phyloP scores from a whole-genome alignment of 2,888 invertebrate genomes.

The Pediacus dermestoides region DNA sequence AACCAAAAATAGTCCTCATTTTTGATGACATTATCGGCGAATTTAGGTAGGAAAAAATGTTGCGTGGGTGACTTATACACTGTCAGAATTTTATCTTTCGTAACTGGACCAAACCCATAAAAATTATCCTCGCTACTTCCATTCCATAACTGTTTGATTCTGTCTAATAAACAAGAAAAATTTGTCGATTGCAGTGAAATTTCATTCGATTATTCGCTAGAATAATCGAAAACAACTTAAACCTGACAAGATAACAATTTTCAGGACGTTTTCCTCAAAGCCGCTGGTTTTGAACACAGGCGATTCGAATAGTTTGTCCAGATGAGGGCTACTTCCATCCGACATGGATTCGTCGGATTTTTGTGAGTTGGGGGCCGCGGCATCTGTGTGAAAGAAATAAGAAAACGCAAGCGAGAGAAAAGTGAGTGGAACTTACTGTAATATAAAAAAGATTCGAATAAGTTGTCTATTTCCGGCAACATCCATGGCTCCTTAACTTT shows the following conservation, averaged over 20 bases:
- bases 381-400: too few species aligned
- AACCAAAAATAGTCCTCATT: too few species aligned
- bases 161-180: conserved; percentile 25
- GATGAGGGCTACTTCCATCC: too few species aligned
- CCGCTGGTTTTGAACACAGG: conserved; percentile 35
- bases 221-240: conserved; percentile 1
- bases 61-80: conserved; percentile 38
- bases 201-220: background rate
- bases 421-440: conserved; percentile 25
- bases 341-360: too few species aligned
- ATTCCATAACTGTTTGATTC: conserved; percentile 39
- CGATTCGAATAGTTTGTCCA: conserved; percentile 29
- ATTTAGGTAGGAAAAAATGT: conserved; percentile 37
- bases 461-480: conserved; percentile 54
- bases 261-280: conserved; percentile 37
- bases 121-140: conserved; percentile 21
- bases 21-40: too few species aligned
- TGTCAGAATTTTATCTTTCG: conserved; percentile 27
- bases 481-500: conserved; percentile 58
- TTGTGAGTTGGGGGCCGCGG: too few species aligned
- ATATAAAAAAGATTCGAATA: conserved; percentile 39
- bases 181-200: background rate
- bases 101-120: conserved; percentile 20
- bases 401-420: background rate
- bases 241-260: conserved; percentile 34